Conservation (phyloP, 2,888 invertebrate genomes). For the Cetonia aurata region DNA sequence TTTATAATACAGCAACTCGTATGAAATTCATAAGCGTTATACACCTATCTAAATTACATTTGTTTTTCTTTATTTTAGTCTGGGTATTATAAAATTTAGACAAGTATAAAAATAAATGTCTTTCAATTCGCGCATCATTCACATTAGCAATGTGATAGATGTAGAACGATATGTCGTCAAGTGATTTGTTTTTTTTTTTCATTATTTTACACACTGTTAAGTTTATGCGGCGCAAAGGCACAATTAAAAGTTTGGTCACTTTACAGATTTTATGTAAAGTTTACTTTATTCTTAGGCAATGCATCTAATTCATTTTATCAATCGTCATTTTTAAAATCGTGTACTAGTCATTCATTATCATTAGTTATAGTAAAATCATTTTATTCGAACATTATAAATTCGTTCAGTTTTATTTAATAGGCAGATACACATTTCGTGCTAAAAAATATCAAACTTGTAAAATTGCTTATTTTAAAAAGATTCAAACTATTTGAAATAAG, state of each 20-base stretch:
- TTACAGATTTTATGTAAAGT: constrained; percentile 15
- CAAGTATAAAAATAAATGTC: constrained; percentile 42
- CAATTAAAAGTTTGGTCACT: constrained; percentile 43
- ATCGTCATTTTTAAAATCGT: too few relatives aligned
- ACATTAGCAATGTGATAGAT: constrained; percentile 40
- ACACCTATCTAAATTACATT: constrained; percentile 39
- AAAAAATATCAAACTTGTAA: too few relatives aligned
- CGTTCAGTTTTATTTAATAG: too few relatives aligned
- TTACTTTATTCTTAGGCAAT: constrained; percentile 11
- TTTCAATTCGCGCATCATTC: constrained; percentile 11
- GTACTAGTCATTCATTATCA: too few relatives aligned
- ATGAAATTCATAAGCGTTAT: constrained; percentile 32
- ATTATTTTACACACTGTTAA: constrained; percentile 12
- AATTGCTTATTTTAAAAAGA: too few relatives aligned
- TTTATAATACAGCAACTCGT: constrained; percentile 6
- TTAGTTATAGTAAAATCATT: too few relatives aligned
- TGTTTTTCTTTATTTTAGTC: constrained; percentile 20
- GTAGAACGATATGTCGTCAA: constrained; percentile 40
- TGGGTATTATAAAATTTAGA: constrained; percentile 35
- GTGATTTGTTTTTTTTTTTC: constrained; percentile 8
- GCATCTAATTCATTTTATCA: not conserved
- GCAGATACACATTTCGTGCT: too few relatives aligned
- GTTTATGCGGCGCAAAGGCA: constrained; percentile 37
- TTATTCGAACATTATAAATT: too few relatives aligned
- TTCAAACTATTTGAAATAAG: too few relatives aligned